Evolutionary conservation across 2,113 vertebrate species (phyloP).

Genomic region (Synodontis membranacea): DNA sequence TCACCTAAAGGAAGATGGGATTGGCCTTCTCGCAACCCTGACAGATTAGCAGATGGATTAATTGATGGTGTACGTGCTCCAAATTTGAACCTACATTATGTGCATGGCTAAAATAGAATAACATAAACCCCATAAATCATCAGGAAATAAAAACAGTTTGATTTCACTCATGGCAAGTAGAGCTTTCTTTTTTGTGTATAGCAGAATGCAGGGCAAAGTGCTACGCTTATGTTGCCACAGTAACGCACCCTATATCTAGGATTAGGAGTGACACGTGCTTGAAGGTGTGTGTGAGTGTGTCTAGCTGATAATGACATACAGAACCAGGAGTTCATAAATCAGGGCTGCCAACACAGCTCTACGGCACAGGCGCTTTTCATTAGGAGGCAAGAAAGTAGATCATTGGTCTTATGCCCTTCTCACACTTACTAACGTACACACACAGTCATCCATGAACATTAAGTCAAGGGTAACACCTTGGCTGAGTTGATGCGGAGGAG

Average conservation of each 20-base stretch:
- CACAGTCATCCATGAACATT: neutral
- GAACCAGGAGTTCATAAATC: slow-evolving; percentile 25
- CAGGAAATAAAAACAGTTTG: slow-evolving; percentile 2
- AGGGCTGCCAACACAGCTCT: neutral
- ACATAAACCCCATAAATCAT: neutral
- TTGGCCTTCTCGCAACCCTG: too few relatives aligned
- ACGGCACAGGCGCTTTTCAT: neutral
- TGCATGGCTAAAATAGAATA: neutral
- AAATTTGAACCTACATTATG: neutral
- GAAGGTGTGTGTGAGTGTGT: slow-evolving; percentile 7
- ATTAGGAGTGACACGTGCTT: slow-evolving; percentile 10
- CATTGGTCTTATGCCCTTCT: neutral
- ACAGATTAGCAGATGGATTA: too few relatives aligned
- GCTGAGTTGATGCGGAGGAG: neutral
- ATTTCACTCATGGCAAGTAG: neutral
- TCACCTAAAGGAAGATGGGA: too few relatives aligned
- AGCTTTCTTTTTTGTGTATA: neutral
- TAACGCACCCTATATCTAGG: neutral
- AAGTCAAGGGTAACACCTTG: slow-evolving; percentile 3
- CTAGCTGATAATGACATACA: slow-evolving; percentile 20
- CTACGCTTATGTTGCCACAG: neutral
- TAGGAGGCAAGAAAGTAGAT: neutral
- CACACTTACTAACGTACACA: neutral
- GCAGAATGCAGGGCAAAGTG: neutral
- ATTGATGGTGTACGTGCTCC: too few relatives aligned